phyloP scores from a whole-genome alignment of 2,797 vertebrate species.

The Poecilia velifera region DNA sequence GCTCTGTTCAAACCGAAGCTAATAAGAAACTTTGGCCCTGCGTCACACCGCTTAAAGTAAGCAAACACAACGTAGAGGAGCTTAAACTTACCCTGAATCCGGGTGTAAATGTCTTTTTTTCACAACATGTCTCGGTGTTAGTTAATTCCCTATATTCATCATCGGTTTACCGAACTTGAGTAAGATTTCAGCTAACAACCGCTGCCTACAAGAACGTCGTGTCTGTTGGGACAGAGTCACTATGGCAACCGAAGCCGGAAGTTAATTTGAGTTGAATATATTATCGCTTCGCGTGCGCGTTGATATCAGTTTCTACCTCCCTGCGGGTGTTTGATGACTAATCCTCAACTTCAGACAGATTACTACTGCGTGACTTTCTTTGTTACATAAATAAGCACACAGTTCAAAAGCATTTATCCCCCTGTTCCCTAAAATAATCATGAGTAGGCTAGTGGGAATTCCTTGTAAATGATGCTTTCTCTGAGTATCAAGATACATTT shows the following conservation, averaged over 20 bases:
- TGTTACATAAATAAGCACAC: conserved; percentile 50
- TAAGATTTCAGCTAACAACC: neutral
- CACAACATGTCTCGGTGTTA: neutral
- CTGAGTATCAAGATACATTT: conserved; percentile 55
- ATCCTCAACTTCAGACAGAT: conserved; percentile 22
- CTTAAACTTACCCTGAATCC: conserved; percentile 21
- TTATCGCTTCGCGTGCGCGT: conserved; percentile 36
- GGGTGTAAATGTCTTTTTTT: neutral
- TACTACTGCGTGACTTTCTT: conserved; percentile 41
- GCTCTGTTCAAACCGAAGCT: neutral
- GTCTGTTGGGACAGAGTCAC: conserved; percentile 57
- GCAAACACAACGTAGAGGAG: neutral
- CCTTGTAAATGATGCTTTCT: conserved; percentile 69
- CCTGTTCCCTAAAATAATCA: conserved; percentile 62
- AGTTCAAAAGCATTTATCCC: conserved; percentile 59
- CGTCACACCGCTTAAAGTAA: neutral
- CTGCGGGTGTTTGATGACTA: conserved; percentile 14
- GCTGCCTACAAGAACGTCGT: neutral
- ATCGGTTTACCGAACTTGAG: neutral
- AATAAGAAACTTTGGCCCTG: neutral
- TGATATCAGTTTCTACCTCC: conserved; percentile 10
- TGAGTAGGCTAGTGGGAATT: conserved; percentile 60
- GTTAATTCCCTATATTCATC: neutral
- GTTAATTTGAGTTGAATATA: neutral
- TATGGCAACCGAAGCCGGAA: conserved; percentile 42